Percentiles rank a stretch among this genome's conserved stretches.
phyloP scores from a whole-genome alignment of 2,888 invertebrate genomes.

The Parnassius apollo region DNA sequence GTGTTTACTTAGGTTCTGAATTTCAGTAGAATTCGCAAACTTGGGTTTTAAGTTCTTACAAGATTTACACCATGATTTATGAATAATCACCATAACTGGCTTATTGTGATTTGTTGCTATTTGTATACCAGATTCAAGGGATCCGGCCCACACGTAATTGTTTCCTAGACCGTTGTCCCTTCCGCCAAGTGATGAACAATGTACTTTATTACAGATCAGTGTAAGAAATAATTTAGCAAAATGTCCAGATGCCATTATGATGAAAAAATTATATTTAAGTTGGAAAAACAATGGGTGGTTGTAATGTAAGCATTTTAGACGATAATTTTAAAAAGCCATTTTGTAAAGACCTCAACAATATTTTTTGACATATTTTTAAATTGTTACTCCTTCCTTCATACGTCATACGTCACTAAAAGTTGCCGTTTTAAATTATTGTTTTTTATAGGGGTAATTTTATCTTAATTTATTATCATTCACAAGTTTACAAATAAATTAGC shows the following conservation, averaged over 20 bases:
- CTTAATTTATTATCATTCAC: neutral
- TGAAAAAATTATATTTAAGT: slow-evolving; percentile 18
- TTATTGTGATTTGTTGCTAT: slow-evolving; percentile 71
- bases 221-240: slow-evolving; percentile 54
- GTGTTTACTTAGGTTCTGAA: slow-evolving; percentile 78
- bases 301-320: slow-evolving; percentile 22
- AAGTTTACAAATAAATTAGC: neutral
- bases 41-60: slow-evolving; percentile 84
- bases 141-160: slow-evolving; percentile 70
- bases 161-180: slow-evolving; percentile 71
- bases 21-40: slow-evolving; percentile 79
- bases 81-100: slow-evolving; percentile 84
- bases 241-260: slow-evolving; percentile 49
- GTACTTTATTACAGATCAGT: slow-evolving; percentile 49
- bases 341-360: slow-evolving; percentile 35
- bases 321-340: slow-evolving; percentile 44
- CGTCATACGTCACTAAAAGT: slow-evolving; percentile 1
- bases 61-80: slow-evolving; percentile 85
- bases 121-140: slow-evolving; percentile 64
- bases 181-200: slow-evolving; percentile 46
- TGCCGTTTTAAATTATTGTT: slow-evolving; percentile 8
- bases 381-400: slow-evolving; percentile 32
- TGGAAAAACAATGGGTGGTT: slow-evolving; percentile 17
- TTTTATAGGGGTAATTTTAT: neutral
- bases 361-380: slow-evolving; percentile 33